phyloP scores from a whole-genome alignment of 2,888 invertebrate genomes.

The Rosalia funebris region DNA sequence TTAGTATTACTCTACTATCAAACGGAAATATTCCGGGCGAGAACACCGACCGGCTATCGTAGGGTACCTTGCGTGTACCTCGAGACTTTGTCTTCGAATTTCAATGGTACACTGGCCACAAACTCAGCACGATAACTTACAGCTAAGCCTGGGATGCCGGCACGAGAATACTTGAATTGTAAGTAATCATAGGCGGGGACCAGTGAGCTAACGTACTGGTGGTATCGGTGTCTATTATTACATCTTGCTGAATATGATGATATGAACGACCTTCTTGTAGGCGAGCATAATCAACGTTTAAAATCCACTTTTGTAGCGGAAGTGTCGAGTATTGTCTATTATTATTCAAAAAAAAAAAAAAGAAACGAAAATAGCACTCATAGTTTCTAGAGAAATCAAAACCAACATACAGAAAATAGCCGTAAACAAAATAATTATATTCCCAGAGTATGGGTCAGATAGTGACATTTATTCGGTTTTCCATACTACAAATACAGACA shows the following conservation, averaged over 20 bases:
- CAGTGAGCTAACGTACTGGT: too few species aligned
- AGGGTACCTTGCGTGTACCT: background rate
- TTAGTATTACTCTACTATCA: slow-evolving; percentile 8
- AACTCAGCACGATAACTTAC: slow-evolving; percentile 27
- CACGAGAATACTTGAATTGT: slow-evolving; percentile 28
- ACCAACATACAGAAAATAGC: too few species aligned
- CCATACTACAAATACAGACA: too few species aligned
- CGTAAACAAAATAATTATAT: too few species aligned
- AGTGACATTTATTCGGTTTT: too few species aligned
- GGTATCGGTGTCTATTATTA: slow-evolving; percentile 4
- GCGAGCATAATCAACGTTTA: too few species aligned
- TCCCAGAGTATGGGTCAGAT: too few species aligned
- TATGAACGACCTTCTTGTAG: background rate
- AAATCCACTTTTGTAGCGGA: too few species aligned
- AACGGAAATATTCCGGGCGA: slow-evolving; percentile 19
- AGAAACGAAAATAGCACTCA: too few species aligned
- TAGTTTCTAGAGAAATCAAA: too few species aligned
- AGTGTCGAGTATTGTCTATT: too few species aligned
- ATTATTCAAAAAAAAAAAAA: too few species aligned
- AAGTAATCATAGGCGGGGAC: slow-evolving; percentile 31
- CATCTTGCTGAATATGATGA: background rate
- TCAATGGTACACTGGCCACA: slow-evolving; percentile 30
- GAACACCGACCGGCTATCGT: background rate
- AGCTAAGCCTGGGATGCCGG: slow-evolving; percentile 17
- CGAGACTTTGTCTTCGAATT: slow-evolving; percentile 26